Evolutionary conservation across 2,888 invertebrate genomes (phyloP).

Genomic region (Microctonus aethiopoides): DNA sequence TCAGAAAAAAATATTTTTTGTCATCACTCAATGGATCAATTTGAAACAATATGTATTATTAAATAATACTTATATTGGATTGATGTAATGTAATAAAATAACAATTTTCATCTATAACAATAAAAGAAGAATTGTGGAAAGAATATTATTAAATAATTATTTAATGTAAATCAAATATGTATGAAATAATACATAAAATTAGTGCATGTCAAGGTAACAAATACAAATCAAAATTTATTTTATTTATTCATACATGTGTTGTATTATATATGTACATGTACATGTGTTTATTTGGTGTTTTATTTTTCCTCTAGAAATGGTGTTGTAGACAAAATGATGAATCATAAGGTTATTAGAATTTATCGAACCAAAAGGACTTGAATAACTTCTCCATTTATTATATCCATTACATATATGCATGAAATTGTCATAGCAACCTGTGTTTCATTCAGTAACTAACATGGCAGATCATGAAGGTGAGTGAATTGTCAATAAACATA

Average conservation of each 20-base stretch:
- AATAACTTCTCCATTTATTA: too few species aligned
- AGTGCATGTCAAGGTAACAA: not conserved
- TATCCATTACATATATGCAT: not conserved
- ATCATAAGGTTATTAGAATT: slow-evolving; percentile 28
- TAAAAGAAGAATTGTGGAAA: too few species aligned
- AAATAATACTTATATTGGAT: too few species aligned
- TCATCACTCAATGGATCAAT: not conserved
- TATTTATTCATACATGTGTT: not conserved
- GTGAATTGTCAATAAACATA: slow-evolving; percentile 48
- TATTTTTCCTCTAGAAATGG: not conserved
- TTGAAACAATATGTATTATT: too few species aligned
- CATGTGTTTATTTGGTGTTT: not conserved
- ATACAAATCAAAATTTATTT: not conserved
- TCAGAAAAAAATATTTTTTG: too few species aligned
- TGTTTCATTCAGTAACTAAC: slow-evolving; percentile 55
- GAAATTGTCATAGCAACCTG: slow-evolving; percentile 54
- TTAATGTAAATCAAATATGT: not conserved
- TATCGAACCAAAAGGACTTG: slow-evolving; percentile 8
- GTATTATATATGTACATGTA: too few species aligned
- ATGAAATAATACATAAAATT: too few species aligned
- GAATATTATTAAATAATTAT: not conserved
- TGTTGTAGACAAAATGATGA: slow-evolving; percentile 9
- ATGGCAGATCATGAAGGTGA: slow-evolving; percentile 63
- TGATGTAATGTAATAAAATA: too few species aligned
- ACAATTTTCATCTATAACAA: too few species aligned